Percentiles rank a stretch among this genome's conserved stretches.
These are phyloP conservation scores for Procambarus virginalis DNA, from an alignment of 1,140 invertebrate species.

Conservation along the genomic window DNA sequence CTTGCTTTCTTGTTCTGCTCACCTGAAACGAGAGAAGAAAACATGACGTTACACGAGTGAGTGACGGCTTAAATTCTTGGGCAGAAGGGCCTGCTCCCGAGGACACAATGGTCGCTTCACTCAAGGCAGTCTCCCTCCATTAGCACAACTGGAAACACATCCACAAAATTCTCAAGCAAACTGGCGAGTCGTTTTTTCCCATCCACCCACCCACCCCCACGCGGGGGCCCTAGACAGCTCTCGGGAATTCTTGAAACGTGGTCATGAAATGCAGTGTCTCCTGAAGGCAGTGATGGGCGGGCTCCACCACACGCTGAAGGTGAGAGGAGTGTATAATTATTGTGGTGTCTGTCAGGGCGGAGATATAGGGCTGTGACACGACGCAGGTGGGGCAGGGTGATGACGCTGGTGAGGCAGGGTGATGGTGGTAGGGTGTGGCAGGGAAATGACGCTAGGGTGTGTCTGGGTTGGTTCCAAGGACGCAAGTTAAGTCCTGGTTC, in stretches of 20 bases:
- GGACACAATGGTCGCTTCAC: constrained; percentile 16
- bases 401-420: too few relatives aligned
- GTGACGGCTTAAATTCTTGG: constrained; percentile 24
- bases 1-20: neutral
- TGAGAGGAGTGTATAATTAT: constrained; percentile 4
- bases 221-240: neutral
- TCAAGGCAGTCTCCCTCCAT: constrained; percentile 6
- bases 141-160: constrained; percentile 22
- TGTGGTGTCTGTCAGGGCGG: neutral
- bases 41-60: neutral
- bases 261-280: constrained; percentile 7
- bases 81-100: neutral
- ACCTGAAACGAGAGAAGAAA: constrained; percentile 2
- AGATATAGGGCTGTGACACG: too few relatives aligned
- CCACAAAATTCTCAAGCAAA: constrained; percentile 1
- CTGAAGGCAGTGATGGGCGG: constrained; percentile 7
- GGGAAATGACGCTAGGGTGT: neutral
- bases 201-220: too few relatives aligned
- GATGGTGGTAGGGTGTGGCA: neutral
- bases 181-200: neutral
- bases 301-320: neutral
- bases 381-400: too few relatives aligned
- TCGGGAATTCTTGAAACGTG: neutral
- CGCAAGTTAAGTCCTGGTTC: neutral
- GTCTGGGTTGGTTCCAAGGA: neutral